Percentiles rank a stretch among this genome's conserved stretches.
These are phyloP conservation scores for Hippocampus guttulatus DNA, from an alignment of 2,113 vertebrate genomes.

Conservation along the genomic window DNA sequence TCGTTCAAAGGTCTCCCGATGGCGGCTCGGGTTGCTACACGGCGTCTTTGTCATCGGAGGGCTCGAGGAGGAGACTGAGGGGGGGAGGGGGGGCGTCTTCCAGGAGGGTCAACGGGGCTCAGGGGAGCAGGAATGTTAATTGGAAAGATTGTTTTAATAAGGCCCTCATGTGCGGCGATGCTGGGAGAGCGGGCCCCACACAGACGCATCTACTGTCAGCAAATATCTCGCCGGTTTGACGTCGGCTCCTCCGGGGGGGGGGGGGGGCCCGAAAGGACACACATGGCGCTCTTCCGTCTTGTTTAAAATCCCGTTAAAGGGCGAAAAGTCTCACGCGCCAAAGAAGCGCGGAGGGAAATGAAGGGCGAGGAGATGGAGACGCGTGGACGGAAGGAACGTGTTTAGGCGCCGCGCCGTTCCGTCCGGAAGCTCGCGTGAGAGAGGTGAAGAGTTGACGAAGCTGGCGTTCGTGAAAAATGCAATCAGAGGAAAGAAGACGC, in stretches of 20 bases:
- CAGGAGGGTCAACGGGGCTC: slow-evolving; percentile 36
- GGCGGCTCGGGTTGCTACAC: slow-evolving; percentile 36
- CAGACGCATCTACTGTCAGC: slow-evolving; percentile 51
- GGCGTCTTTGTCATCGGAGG: slow-evolving; percentile 50
- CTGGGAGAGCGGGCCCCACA: slow-evolving; percentile 60
- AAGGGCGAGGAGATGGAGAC: not conserved
- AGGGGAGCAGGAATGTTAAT: slow-evolving; percentile 73
- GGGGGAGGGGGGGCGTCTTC: slow-evolving; percentile 25
- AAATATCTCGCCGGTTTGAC: slow-evolving; percentile 43
- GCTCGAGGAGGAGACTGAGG: slow-evolving; percentile 25
- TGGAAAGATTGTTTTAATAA: slow-evolving; percentile 76
- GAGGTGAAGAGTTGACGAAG: not conserved
- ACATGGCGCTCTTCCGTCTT: slow-evolving; percentile 26
- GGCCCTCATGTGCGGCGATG: slow-evolving; percentile 65
- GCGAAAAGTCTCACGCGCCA: slow-evolving; percentile 33
- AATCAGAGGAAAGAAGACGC: not conserved
- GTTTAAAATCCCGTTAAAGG: slow-evolving; percentile 50
- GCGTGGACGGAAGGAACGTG: not conserved
- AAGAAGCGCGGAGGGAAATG: not conserved
- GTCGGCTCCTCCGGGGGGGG: slow-evolving; percentile 23
- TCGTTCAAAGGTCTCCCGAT: slow-evolving; percentile 20
- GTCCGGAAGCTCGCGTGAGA: not conserved
- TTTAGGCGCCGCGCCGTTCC: too few species aligned
- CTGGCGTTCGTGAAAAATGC: not conserved
- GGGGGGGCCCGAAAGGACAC: slow-evolving; percentile 33